Evolutionary conservation across 2,113 vertebrate species (phyloP), one percentile per base, ranked within the genome.

Genomic region (Zosterops borbonicus): DNA sequence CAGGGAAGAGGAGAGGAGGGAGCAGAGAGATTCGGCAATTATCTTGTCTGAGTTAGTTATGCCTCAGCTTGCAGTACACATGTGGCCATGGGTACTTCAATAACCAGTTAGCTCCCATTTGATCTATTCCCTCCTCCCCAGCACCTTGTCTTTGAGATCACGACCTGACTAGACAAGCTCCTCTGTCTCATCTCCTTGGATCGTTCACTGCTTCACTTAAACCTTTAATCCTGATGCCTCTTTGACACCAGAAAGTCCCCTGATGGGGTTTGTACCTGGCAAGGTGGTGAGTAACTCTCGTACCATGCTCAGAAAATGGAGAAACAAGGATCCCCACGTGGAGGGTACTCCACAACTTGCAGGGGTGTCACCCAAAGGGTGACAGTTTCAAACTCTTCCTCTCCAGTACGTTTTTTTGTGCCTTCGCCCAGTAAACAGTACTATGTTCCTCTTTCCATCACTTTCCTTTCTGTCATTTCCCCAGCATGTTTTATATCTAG

Each of bases 31-130:
- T 78, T 24, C 1, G 4, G 58, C 56, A 95, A 78, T 96, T 96
- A 83, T 58, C 89, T 89, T 94, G 81, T 93, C 93, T 4, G 5
- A 80, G 67, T 84, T 89, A 78, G 67, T 89, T 93, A 92, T 44
- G 50, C 49, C 69, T 84, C 68, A 27, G 17, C n/a, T 83, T 83
- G 68, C 35, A 87, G 68, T 18, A 58, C 47, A 63, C 31, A 8
- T 2, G 79, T 3, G 9, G 82, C 63, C 65, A 64, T 6, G 58
- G 22, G 60, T 78, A 77, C 50, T 59, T 94, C 47, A 84, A 39
- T 50, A 95, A 73, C 28, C 4, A 1, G 17, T 42, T 70, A 86
- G 37, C 12, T 85, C 60, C 74, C 63, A 7, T 68, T 68, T 86
- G 60, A 53, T 35, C 62, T 78, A 4, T 58, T 93, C 73, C 44